Percentiles rank a stretch among this genome's conserved stretches.
Evolutionary conservation across 2,113 vertebrate genomes (phyloP).

Genomic region (Bagarius yarrelli): DNA sequence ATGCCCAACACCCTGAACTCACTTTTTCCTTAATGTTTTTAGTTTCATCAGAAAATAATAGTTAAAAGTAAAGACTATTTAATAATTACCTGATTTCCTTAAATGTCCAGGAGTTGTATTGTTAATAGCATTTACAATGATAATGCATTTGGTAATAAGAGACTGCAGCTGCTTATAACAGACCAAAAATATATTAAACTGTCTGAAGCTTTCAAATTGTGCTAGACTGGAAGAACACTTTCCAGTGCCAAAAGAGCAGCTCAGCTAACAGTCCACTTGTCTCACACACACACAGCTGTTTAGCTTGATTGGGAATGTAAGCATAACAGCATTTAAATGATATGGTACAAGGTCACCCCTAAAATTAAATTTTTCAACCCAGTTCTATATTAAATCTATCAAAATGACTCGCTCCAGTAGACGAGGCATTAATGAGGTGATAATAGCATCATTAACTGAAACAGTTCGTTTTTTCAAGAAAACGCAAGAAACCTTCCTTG

Average conservation of each 20-base stretch:
- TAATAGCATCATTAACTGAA: neutral
- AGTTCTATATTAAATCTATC: neutral
- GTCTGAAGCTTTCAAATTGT: neutral
- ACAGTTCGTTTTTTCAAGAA: neutral
- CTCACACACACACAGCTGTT: neutral
- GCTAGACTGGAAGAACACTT: neutral
- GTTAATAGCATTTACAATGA: neutral
- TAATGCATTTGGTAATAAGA: neutral
- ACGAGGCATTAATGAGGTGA: neutral
- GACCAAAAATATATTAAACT: neutral
- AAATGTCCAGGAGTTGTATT: neutral
- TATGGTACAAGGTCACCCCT: neutral
- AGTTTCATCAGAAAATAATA: neutral
- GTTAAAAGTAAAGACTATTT: neutral
- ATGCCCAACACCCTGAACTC: no score
- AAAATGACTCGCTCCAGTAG: neutral
- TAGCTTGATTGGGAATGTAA: neutral
- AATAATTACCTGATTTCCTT: no score
- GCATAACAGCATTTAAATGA: neutral
- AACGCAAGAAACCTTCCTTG: neutral
- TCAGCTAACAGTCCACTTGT: neutral
- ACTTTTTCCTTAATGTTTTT: no score
- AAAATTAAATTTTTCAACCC: neutral
- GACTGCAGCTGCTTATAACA: neutral
- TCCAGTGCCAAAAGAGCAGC: neutral